Base-by-base conservation (phyloP, 1,140 invertebrate genomes). In the Diorhabda sublineata region DNA sequence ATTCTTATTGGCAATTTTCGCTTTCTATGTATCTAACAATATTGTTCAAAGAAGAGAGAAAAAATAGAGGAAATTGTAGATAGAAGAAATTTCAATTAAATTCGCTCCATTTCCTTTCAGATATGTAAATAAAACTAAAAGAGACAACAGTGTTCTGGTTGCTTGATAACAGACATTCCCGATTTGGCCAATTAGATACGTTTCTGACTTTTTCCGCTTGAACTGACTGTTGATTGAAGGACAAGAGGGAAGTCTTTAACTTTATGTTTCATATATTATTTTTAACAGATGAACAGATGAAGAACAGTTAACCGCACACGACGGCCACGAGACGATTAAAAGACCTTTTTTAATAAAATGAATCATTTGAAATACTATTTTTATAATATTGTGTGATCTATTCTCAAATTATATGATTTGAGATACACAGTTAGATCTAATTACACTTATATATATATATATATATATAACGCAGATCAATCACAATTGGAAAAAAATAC, bases 51-150 rank as follows among this genome's bases (percentile, higher is more conserved):
- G 47, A 52, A 52, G 47, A 3, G n/a, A 52, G 6, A 26, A 26
- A 52, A 52, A 52, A 52, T 52, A 52, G 47, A 6, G 47, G 47
- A 52, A 52, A 52, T n/a, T 26, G n/a, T 52, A 6, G 47, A 2
- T 52, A 42, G 42, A 26, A 26, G 26, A 11, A 8, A 62, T 42
- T n/a, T 11, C 61, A 62, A 1, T 62, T n/a, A 62, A 47, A 11
- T 52, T 43, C 61, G 61, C 42, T 62, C 43, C 42, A 62, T 62
- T 62, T 62, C 42, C 44, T n/a, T 4, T n/a, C 3, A 62, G 61
- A 45, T 62, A 62, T 62, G 44, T 45, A 41, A 62, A 47, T 62
- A 43, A 9, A 43, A 41, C n/a, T 62, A 8, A n/a, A 6, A 44
- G 43, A 44, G 42, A 45, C 42, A 3, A 44, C 7, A 44, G 42